Evolutionary conservation across 2,797 vertebrate genomes (phyloP).

Genomic region (Pterois miles): DNA sequence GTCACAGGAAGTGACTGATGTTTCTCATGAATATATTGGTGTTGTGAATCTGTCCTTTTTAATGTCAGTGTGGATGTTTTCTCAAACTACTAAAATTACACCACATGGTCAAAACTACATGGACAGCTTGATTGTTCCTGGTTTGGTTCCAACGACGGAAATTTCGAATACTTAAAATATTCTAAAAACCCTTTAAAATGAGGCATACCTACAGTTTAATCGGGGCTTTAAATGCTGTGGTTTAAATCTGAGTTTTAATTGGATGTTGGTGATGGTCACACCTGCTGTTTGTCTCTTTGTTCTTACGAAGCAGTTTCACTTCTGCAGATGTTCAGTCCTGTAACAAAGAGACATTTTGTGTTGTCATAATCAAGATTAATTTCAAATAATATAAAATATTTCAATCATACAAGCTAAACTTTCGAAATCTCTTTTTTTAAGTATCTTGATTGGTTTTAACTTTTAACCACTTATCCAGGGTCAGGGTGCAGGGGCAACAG

Average conservation of each 20-base stretch:
- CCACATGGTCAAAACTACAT: no score
- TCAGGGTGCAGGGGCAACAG: no score
- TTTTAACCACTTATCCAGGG: no score
- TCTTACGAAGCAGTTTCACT: not conserved
- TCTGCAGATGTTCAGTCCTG: not conserved
- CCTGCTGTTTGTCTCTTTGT: not conserved
- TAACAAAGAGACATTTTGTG: not conserved
- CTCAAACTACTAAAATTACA: not conserved
- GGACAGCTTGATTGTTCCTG: no score
- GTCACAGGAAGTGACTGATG: not conserved
- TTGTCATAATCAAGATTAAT: not conserved
- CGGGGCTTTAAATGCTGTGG: not conserved
- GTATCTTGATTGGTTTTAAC: no score
- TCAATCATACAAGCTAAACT: not conserved
- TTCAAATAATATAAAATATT: not conserved
- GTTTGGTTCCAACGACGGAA: no score
- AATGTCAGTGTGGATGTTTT: not conserved
- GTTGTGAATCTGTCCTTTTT: no score
- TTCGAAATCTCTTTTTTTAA: not conserved
- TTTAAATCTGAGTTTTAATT: not conserved
- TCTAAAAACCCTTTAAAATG: not conserved
- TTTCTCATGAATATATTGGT: no score
- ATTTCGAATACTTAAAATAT: not conserved
- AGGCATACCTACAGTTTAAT: not conserved
- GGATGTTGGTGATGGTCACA: not conserved